Base-by-base conservation (phyloP, 2,113 vertebrate species). In the Pseudopipra pipra region DNA sequence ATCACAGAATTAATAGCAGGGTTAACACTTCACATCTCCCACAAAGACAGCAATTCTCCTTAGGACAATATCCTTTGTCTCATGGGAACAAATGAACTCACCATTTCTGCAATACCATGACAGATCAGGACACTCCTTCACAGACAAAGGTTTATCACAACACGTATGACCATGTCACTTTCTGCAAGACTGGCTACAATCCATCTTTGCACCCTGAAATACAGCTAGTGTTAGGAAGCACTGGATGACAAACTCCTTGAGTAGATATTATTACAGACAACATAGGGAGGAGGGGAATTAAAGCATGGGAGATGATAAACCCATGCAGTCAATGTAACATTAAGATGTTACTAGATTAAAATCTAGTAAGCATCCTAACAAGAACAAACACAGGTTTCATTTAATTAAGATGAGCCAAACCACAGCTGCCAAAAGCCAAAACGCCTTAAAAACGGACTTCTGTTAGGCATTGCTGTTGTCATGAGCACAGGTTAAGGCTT, bases 261-360 rank as follows among this genome's bases (percentile, higher is more conserved):
- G 27, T 0, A 51, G 33, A 1, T 31, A 35, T 12, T 44, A 25
- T 21, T 51, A 77, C 25, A 81, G 33, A 41, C 10, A 74, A 35
- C 2, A 2, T 1, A 11, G 25, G 12, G 21, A 83, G 8, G 3
- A 49, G 1, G 0, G 1, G 37, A 88, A 68, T 46, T 73, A 83
- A 80, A 70, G 9, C 41, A 76, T 20, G n/a, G n/a, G 4, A 86
- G 18, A 20, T 3, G 4, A 62, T 8, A 33, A 37, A 6, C 8
- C 30, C 28, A 43, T 3, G 2, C 56, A 62, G 33, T 16, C 39
- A 93, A 31, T 5, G 5, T 12, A 11, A 46, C 24, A 70, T 18
- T 18, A 74, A 49, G 5, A 41, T 41, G 39, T 41, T 41, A 41
- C 39, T 41, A 41, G 39, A 41, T 41, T 41, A 43, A 87, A 66